phyloP scores from a whole-genome alignment of 2,113 vertebrate species.

The Phylloscopus trochilus region DNA sequence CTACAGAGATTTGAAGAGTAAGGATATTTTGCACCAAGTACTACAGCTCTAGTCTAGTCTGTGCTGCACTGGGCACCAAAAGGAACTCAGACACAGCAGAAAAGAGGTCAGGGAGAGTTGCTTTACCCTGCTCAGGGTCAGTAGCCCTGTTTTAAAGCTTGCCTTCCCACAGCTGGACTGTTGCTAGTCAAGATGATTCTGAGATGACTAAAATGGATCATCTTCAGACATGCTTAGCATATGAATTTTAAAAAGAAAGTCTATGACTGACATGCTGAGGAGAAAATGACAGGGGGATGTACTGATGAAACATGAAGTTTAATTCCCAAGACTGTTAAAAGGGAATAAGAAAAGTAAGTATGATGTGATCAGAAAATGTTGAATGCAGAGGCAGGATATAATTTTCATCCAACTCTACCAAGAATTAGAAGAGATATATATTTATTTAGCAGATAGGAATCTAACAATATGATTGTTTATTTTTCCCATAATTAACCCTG shows the following conservation, averaged over 20 bases:
- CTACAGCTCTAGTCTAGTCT: not conserved
- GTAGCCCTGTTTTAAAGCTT: accelerated
- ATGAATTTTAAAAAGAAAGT: not conserved
- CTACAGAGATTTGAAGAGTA: not conserved
- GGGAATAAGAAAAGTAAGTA: not conserved
- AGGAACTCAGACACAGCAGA: not conserved
- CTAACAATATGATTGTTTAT: not conserved
- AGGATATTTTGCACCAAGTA: not conserved
- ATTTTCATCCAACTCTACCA: not conserved
- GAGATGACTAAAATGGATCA: not conserved
- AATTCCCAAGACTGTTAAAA: not conserved
- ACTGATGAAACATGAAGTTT: not conserved
- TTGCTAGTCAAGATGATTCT: not conserved
- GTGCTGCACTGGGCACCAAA: not conserved
- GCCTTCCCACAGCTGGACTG: not conserved
- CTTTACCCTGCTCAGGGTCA: not conserved
- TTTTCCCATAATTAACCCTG: not conserved
- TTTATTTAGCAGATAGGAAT: not conserved
- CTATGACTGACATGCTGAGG: not conserved
- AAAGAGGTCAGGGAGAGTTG: not conserved
- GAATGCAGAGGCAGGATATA: not conserved
- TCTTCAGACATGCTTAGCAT: not conserved
- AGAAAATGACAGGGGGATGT: not conserved
- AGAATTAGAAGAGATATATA: not conserved
- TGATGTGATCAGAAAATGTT: not conserved